Percentiles rank a stretch among this genome's conserved stretches.
phyloP scores from a whole-genome alignment of 2,113 vertebrate genomes.

The Sciurus niger region DNA sequence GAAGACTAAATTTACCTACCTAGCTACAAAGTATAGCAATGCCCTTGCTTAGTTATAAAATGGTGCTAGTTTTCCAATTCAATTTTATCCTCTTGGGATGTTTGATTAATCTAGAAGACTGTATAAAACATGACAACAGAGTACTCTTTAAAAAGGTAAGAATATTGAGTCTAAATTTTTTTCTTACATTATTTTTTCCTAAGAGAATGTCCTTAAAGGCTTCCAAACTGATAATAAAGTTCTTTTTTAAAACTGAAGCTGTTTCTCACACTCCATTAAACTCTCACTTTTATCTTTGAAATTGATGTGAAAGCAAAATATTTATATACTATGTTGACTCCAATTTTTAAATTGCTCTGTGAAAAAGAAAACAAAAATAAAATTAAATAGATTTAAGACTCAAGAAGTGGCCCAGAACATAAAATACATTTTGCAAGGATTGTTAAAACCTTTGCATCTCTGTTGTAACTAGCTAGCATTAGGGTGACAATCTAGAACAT shows the following conservation, averaged over 20 bases:
- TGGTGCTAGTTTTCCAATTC: neutral
- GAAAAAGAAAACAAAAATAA: conserved; percentile 63
- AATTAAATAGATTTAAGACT: conserved; percentile 66
- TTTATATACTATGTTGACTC: conserved; percentile 69
- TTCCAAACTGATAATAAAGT: conserved; percentile 51
- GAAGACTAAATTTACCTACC: neutral
- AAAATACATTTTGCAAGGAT: conserved; percentile 50
- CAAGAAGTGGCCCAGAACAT: conserved; percentile 29
- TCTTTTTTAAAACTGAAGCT: conserved; percentile 55
- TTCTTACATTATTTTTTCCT: conserved; percentile 44
- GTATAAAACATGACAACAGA: neutral
- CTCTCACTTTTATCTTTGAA: conserved; percentile 65
- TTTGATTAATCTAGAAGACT: conserved; percentile 20
- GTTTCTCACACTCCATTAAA: conserved; percentile 72
- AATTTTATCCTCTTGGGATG: neutral
- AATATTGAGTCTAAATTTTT: conserved; percentile 12
- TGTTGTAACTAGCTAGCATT: neutral
- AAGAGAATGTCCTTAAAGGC: conserved; percentile 53
- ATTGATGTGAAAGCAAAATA: conserved; percentile 74
- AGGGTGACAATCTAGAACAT: neutral
- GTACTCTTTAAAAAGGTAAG: conserved; percentile 13
- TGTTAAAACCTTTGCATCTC: conserved; percentile 53
- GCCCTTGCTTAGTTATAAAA: neutral
- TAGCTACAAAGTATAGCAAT: neutral
- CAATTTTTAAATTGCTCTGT: conserved; percentile 73